phyloP scores from a whole-genome alignment of 1,140 invertebrate genomes.

The Diploscapter pachys region DNA sequence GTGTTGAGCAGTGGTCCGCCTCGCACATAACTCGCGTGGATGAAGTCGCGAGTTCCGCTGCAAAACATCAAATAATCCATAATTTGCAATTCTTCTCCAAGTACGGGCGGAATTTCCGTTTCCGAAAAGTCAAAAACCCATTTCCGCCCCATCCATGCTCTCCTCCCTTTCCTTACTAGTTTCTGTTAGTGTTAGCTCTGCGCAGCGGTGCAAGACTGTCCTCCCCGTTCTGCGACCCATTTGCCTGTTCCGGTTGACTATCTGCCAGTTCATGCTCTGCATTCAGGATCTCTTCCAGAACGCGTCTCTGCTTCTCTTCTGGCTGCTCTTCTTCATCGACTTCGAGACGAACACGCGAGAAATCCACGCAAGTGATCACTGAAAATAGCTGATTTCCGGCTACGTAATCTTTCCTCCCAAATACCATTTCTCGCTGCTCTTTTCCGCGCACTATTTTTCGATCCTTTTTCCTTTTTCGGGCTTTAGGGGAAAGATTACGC shows the following conservation, averaged over 20 bases:
- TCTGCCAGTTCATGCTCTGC: neutral
- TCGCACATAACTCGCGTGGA: slow-evolving; percentile 50
- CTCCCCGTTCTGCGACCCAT: neutral
- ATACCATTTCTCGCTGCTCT: neutral
- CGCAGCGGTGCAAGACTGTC: too few species aligned
- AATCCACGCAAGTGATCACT: slow-evolving; percentile 23
- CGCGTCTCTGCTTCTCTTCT: slow-evolving; percentile 19
- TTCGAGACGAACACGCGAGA: slow-evolving; percentile 7
- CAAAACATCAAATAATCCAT: slow-evolving; percentile 4
- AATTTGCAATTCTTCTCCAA: neutral
- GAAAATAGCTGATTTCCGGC: slow-evolving; percentile 6
- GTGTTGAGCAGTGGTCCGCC: slow-evolving; percentile 54
- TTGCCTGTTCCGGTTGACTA: neutral
- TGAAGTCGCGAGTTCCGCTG: slow-evolving; percentile 53
- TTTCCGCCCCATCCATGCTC: neutral
- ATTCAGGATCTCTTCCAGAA: slow-evolving; percentile 8
- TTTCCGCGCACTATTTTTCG: too few species aligned
- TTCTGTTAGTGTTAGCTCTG: neutral
- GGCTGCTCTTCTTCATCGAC: neutral
- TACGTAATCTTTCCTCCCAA: slow-evolving; percentile 7
- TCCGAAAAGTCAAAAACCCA: neutral
- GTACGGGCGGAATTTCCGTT: neutral
- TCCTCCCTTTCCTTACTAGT: slow-evolving; percentile 29
- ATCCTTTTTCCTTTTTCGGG: too few species aligned
- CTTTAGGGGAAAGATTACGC: too few species aligned